Evolutionary conservation across 2,888 invertebrate genomes (phyloP).

Genomic region (Cerceris ruficornis): DNA sequence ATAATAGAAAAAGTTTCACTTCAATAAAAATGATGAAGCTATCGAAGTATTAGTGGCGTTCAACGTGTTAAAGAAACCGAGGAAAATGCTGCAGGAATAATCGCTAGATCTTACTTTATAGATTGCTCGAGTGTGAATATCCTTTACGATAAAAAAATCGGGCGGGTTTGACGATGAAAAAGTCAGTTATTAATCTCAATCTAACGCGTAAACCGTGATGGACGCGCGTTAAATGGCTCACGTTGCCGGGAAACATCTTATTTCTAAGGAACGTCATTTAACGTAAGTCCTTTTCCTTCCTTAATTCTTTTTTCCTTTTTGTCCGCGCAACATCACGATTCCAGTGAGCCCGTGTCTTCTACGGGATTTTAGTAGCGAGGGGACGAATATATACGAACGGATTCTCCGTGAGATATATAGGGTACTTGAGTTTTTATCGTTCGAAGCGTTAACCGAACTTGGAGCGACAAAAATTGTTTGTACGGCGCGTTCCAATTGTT

Average conservation of each 20-base stretch:
- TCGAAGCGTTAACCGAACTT: constrained; percentile 35
- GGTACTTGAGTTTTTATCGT: constrained; percentile 46
- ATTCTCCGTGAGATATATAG: constrained; percentile 20
- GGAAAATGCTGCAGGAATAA: no score
- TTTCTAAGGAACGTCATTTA: constrained; percentile 26
- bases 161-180: constrained; percentile 28
- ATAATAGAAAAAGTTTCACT: no score
- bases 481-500: not conserved
- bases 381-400: constrained; percentile 13
- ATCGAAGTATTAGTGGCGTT: no score
- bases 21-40: no score
- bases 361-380: constrained; percentile 1
- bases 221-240: constrained; percentile 39
- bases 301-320: constrained; percentile 9
- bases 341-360: not conserved
- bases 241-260: constrained; percentile 16
- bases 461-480: not conserved
- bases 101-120: no score
- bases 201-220: constrained; percentile 25
- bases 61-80: no score
- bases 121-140: constrained; percentile 1
- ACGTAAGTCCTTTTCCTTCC: constrained; percentile 1
- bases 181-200: constrained; percentile 49
- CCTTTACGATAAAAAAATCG: not conserved
- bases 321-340: constrained; percentile 6